Conservation (phyloP, 35 echinoderm and acorn worm genomes). For the Eucidaris tribuloides region DNA sequence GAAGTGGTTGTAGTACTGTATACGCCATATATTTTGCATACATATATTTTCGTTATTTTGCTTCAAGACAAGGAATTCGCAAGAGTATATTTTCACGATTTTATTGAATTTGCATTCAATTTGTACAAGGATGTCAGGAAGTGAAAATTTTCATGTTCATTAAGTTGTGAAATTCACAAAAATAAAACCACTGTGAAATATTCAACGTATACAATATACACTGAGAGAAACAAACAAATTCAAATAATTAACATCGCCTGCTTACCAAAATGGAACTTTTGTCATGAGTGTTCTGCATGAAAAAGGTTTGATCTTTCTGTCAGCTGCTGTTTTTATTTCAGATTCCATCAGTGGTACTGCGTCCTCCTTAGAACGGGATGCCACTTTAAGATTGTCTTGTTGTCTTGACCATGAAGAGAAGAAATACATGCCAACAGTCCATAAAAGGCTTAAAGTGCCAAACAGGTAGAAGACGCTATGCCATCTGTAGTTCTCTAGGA, state of each 20-base stretch:
- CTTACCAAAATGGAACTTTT: slow-evolving; percentile 75
- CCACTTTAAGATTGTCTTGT: slow-evolving; percentile 9
- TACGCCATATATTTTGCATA: no score
- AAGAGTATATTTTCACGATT: no score
- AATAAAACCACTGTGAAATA: no score
- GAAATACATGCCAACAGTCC: slow-evolving; percentile 29
- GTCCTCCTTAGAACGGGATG: not conserved
- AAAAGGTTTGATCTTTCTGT: not conserved
- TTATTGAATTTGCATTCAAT: no score
- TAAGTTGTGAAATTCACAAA: no score
- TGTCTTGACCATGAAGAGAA: slow-evolving; percentile 32
- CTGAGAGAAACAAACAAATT: not conserved
- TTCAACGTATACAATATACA: no score
- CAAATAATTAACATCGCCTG: not conserved
- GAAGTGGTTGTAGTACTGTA: no score
- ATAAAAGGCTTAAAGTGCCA: slow-evolving; percentile 51
- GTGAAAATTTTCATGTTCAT: no score
- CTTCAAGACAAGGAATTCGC: no score
- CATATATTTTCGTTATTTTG: no score
- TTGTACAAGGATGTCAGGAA: no score
- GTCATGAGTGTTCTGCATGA: slow-evolving; percentile 22
- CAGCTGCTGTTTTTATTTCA: not conserved
- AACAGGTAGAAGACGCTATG: slow-evolving; percentile 78
- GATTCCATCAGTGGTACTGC: not conserved
- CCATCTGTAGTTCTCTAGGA: slow-evolving; percentile 71